A percentile compares a stretch with the other conserved stretches of the same genome.
Conservation (phyloP, 2,888 invertebrate genomes). For the Agonopterix arenella region DNA sequence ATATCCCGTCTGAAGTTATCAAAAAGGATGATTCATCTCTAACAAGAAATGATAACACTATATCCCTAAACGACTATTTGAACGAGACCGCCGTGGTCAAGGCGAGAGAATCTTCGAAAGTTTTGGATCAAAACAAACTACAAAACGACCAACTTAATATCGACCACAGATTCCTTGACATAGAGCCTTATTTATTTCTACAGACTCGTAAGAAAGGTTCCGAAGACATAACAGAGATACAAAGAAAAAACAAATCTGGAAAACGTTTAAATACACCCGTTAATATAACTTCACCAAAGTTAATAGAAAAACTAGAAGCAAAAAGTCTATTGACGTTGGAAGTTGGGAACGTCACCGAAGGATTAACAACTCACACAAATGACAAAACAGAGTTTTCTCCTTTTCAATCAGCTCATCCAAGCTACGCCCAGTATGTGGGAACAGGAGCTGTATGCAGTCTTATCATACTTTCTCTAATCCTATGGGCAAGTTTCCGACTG, state of each 20-base stretch:
- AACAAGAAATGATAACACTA: conserved; percentile 37
- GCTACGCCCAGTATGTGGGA: conserved; percentile 67
- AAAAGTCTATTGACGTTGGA: conserved; percentile 9
- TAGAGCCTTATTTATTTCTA: conserved; percentile 31
- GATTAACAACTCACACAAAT: conserved; percentile 37
- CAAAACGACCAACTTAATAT: conserved; percentile 47
- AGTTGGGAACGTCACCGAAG: conserved; percentile 18
- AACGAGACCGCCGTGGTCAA: conserved; percentile 46
- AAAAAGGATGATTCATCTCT: conserved; percentile 12
- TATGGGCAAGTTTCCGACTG: conserved; percentile 67
- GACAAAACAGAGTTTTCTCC: conserved; percentile 57
- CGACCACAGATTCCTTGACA: conserved; percentile 49
- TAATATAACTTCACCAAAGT: conserved; percentile 17
- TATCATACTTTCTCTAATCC: conserved; percentile 72
- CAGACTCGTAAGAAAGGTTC: conserved; percentile 28
- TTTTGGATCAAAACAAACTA: conserved; percentile 52
- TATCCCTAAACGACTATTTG: conserved; percentile 34
- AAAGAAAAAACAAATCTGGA: conserved; percentile 39
- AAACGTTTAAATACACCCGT: conserved; percentile 59
- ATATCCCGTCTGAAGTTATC: conserved; percentile 10
- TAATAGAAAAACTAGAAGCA: conserved; percentile 11
- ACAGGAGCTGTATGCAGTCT: conserved; percentile 75
- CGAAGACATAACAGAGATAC: conserved; percentile 20
- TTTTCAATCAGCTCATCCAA: conserved; percentile 46
- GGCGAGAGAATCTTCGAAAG: conserved; percentile 43